phyloP scores from a whole-genome alignment of 2,888 invertebrate species.

The Pseudeuparius sepicola region DNA sequence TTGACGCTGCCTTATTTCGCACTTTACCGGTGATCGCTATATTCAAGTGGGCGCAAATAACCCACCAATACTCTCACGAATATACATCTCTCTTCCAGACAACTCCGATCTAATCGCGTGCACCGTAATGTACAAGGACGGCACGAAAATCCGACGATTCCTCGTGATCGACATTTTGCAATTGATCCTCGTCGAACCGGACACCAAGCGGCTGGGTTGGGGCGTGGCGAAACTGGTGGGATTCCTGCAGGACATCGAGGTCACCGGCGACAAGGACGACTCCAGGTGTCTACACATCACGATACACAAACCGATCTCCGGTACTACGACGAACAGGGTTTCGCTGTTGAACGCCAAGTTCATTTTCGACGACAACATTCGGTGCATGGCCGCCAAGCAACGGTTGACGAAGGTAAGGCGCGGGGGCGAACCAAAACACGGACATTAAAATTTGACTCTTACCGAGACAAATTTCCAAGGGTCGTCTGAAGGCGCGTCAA shows the following conservation, averaged over 20 bases:
- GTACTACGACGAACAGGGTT: slow-evolving; percentile 55
- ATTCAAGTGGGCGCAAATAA: too few relatives aligned
- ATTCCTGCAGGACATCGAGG: slow-evolving; percentile 90
- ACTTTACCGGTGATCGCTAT: slow-evolving; percentile 28
- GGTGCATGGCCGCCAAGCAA: slow-evolving; percentile 99
- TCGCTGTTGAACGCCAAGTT: slow-evolving; percentile 85
- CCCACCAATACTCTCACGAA: too few relatives aligned
- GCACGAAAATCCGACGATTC: slow-evolving; percentile 82
- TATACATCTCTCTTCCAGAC: slow-evolving; percentile 67
- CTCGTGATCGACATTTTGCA: slow-evolving; percentile 93
- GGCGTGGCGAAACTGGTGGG: slow-evolving; percentile 96
- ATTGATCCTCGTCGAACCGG: slow-evolving; percentile 94
- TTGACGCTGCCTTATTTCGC: too few relatives aligned
- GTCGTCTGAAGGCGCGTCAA: slow-evolving; percentile 86
- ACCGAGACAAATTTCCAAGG: slow-evolving; percentile 48
- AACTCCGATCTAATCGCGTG: slow-evolving; percentile 97
- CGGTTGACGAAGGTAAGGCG: slow-evolving; percentile 63
- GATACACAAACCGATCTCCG: slow-evolving; percentile 70
- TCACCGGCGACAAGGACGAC: slow-evolving; percentile 92
- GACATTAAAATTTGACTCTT: too few relatives aligned
- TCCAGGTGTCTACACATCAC: slow-evolving; percentile 90
- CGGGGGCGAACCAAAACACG: too few relatives aligned
- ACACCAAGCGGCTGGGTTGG: slow-evolving; percentile 90
- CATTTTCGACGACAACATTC: slow-evolving; percentile 96
- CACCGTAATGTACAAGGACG: slow-evolving; percentile 84